These are phyloP conservation scores for Athene cunicularia DNA, from an alignment of 2,113 vertebrate species.

Conservation along the genomic window DNA sequence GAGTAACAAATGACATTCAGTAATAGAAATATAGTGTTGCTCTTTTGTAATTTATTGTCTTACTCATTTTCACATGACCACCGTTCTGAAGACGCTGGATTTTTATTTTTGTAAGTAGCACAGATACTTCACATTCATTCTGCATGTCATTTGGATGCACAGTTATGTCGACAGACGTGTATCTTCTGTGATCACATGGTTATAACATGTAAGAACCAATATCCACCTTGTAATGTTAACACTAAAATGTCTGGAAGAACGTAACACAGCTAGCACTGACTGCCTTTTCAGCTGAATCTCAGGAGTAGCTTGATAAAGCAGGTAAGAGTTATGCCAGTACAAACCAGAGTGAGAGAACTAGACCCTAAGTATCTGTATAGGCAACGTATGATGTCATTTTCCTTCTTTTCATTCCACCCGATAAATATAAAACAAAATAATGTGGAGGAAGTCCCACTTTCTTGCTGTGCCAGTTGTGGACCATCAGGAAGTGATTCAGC, in stretches of 20 bases:
- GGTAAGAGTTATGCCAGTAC: not conserved
- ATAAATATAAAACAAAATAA: not conserved
- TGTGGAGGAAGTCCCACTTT: not conserved
- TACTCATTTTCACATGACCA: not conserved
- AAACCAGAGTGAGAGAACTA: not conserved
- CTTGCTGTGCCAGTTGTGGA: not conserved
- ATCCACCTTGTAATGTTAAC: not conserved
- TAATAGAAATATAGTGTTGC: not conserved
- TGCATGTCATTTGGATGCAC: not conserved
- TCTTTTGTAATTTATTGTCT: not conserved
- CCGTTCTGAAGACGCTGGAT: not conserved
- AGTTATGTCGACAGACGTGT: not conserved
- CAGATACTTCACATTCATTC: not conserved
- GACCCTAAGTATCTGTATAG: rapidly evolving
- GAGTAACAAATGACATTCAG: not conserved
- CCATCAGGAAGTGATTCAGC: not conserved
- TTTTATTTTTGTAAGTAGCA: not conserved
- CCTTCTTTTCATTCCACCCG: not conserved
- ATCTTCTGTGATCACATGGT: not conserved
- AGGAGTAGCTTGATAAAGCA: not conserved
- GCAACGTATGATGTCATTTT: not conserved
- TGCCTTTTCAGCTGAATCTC: not conserved
- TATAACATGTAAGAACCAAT: not conserved
- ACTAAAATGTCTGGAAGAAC: not conserved
- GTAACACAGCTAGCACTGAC: not conserved